A percentile compares a stretch with the other conserved stretches of the same genome.
phyloP scores from a whole-genome alignment of 1,140 invertebrate species.

The Neodiprion virginianus region DNA sequence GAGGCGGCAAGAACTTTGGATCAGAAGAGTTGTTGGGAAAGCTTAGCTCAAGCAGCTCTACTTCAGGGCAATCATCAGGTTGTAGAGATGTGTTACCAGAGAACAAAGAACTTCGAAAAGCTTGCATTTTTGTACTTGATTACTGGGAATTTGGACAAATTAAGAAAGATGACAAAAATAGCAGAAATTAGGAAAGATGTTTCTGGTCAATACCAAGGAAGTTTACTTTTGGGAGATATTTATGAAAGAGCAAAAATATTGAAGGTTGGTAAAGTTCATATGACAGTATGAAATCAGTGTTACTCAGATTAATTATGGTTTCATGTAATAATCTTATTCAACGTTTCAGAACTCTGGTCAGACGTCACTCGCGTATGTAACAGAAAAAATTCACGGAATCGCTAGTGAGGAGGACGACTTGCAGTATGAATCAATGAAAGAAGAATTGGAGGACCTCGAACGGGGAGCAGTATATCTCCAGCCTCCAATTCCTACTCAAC shows the following conservation, averaged over 20 bases:
- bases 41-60: conserved; percentile 92
- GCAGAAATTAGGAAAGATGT: conserved; percentile 95
- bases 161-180: conserved; percentile 99
- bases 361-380: conserved; percentile 88
- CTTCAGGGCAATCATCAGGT: conserved; percentile 95
- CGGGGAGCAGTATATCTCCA: conserved; percentile 80
- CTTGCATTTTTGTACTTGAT: conserved; percentile 98
- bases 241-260: conserved; percentile 89
- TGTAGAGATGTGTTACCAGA: conserved; percentile 99
- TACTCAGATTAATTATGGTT: neutral
- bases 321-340: conserved; percentile 20
- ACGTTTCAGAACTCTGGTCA: conserved; percentile 65
- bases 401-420: conserved; percentile 78
- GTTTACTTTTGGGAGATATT: conserved; percentile 91
- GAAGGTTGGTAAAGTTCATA: conserved; percentile 70
- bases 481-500: conserved; percentile 87
- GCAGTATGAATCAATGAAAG: conserved; percentile 72
- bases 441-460: conserved; percentile 77
- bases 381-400: conserved; percentile 93
- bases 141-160: conserved; percentile 97
- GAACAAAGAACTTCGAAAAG: conserved; percentile 99
- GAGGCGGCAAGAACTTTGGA: conserved; percentile 95
- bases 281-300: conserved; percentile 23
- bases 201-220: conserved; percentile 96
- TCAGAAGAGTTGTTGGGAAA: conserved; percentile 95